Evolutionary conservation across 30 jellyfish, hydroid and myxozoan species (phyloP).

Genomic region (Aurelia sp.): DNA sequence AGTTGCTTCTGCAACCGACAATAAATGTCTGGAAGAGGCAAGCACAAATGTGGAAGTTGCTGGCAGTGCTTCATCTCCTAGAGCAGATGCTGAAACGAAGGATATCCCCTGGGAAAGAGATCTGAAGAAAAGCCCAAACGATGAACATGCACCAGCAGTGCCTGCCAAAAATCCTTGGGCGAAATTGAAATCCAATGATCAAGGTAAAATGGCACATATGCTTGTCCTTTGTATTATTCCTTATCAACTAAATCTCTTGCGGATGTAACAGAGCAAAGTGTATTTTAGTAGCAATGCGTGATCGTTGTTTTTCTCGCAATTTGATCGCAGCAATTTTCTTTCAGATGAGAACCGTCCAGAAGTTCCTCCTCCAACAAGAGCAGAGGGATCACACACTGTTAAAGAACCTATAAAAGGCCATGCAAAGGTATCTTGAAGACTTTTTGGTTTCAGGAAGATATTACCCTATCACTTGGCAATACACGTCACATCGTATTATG

Average conservation of each 20-base stretch:
- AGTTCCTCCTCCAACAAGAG: constrained; percentile 5
- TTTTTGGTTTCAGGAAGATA: too few relatives aligned
- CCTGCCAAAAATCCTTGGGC: constrained; percentile 70
- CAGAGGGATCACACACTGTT: neutral
- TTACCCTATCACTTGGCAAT: too few relatives aligned
- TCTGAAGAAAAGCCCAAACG: constrained; percentile 22
- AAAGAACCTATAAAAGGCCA: constrained; percentile 29
- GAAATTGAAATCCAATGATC: constrained; percentile 45
- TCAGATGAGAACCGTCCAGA: constrained; percentile 35
- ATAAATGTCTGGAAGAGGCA: constrained; percentile 25
- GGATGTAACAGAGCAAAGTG: too few relatives aligned
- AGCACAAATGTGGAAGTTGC: neutral
- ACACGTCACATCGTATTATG: too few relatives aligned
- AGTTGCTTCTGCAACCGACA: constrained; percentile 50
- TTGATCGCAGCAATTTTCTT: constrained; percentile 17
- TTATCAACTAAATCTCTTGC: too few relatives aligned
- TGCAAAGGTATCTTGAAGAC: constrained; percentile 15
- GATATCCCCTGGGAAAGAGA: constrained; percentile 26
- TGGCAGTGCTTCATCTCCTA: constrained; percentile 13
- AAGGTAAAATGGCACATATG: constrained; percentile 15
- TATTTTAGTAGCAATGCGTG: too few relatives aligned
- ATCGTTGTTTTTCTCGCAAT: too few relatives aligned
- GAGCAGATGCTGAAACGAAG: constrained; percentile 29
- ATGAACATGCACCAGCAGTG: constrained; percentile 56
- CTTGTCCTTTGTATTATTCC: too few relatives aligned